Base-by-base conservation (phyloP, 2,797 vertebrate genomes). In the Aselliscus stoliczkanus region DNA sequence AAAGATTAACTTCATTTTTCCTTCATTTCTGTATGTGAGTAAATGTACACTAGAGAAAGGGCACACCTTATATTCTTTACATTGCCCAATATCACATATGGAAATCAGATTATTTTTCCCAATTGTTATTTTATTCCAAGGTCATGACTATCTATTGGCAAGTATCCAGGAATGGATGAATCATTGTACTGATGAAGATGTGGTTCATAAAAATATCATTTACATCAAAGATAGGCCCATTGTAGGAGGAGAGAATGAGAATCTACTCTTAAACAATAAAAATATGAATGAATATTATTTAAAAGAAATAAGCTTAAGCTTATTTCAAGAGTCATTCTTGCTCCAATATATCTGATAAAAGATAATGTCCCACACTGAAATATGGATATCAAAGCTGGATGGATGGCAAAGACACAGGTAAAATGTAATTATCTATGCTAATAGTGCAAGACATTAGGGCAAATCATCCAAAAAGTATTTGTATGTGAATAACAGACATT, bases 21-120 rank as follows among this genome's bases (percentile, higher is more conserved):
- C 62, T 72, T 93, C 47, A 92, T 42, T 75, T 88, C 60, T 77
- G 13, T 79, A 50, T 62, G 29, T 84, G 67, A 62, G 27, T 76
- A 77, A 79, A 18, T 21, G 1, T 75, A 23, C 65, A 52, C 58
- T 34, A 90, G 39, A 96, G 73, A 81, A 95, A 84, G 31, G 58
- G 23, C 50, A 82, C 37, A 58, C 77, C 42, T 86, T 72, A 93
- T 56, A 47, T 17, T n/a, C 52, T 83, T 76, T 42, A 64, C 39
- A 8, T 54, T 69, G 29, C 44, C 47, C 42, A 69, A 15, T 27
- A 85, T 56, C 70, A 89, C 62, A 72, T 25, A 89, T 54, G 91
- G 91, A 90, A 89, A 96, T 84, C 29, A 81, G 79, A 91, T 96
- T 90, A 72, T 82, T 86, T 90, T 92, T 21, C 50, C 82, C 54